These are phyloP conservation scores for Aythya baeri DNA, from an alignment of 2,113 vertebrate species.

Conservation along the genomic window DNA sequence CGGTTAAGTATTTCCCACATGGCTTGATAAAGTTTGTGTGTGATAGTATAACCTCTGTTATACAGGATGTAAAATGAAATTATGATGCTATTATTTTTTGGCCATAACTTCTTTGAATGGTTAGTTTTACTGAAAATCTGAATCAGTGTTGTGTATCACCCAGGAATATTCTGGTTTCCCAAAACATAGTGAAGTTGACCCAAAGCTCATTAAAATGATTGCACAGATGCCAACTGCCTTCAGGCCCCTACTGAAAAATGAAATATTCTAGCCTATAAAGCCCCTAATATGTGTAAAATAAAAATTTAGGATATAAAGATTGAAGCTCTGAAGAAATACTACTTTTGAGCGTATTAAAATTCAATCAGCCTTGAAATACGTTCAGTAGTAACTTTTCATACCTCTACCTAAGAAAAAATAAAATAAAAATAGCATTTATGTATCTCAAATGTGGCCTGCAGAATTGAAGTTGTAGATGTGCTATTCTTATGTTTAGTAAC, in stretches of 20 bases:
- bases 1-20: neutral
- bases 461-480: neutral
- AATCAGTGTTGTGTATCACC: neutral
- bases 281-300: neutral
- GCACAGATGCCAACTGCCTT: neutral
- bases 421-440: neutral
- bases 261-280: neutral
- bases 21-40: neutral
- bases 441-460: neutral
- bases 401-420: neutral
- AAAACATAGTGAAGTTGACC: neutral
- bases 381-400: neutral
- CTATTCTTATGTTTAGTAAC: neutral
- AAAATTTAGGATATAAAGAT: neutral
- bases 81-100: neutral
- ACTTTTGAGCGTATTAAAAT: neutral
- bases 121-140: neutral
- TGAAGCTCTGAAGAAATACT: neutral
- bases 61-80: neutral
- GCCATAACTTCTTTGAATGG: neutral
- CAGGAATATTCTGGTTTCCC: neutral
- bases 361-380: neutral
- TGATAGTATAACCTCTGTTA: neutral
- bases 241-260: neutral
- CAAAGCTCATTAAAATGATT: neutral